A percentile compares a stretch with the other conserved stretches of the same genome.
Conservation (phyloP, 2,888 invertebrate species). For the Arenicola marina region DNA sequence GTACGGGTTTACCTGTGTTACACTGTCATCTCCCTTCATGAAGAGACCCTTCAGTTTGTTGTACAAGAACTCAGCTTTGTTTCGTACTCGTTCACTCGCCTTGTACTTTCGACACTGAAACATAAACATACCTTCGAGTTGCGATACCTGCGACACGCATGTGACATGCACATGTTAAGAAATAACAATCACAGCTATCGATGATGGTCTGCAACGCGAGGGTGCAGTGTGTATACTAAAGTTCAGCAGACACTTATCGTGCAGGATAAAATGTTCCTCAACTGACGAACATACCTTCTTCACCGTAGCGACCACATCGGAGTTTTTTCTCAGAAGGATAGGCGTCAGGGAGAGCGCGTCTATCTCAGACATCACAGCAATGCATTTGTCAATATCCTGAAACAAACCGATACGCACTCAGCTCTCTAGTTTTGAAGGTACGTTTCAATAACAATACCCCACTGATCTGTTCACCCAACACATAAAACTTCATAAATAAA, state of each 20-base stretch:
- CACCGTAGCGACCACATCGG: conserved; percentile 59
- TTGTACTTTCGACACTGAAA: conserved; percentile 59
- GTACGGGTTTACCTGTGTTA: no score
- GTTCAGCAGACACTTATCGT: no score
- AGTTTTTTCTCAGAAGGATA: conserved; percentile 58
- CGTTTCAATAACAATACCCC: no score
- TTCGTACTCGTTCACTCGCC: conserved; percentile 54
- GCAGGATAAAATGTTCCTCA: no score
- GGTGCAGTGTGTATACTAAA: no score
- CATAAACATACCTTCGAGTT: conserved; percentile 10
- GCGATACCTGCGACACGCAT: background rate
- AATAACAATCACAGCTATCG: no score
- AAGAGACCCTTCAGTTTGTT: conserved; percentile 60
- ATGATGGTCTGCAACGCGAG: no score
- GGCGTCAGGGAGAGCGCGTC: conserved; percentile 51
- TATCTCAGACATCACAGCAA: conserved; percentile 58
- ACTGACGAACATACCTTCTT: conserved; percentile 50
- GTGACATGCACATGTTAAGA: background rate
- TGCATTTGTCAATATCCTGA: conserved; percentile 59
- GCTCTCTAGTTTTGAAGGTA: no score
- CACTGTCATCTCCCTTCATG: conserved; percentile 52
- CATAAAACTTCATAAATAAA: no score
- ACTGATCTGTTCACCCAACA: no score
- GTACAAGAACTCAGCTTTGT: conserved; percentile 60
- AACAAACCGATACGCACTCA: no score